Evolutionary conservation across 1,140 invertebrate genomes (phyloP).

Genomic region (Camponotus vicinus): DNA sequence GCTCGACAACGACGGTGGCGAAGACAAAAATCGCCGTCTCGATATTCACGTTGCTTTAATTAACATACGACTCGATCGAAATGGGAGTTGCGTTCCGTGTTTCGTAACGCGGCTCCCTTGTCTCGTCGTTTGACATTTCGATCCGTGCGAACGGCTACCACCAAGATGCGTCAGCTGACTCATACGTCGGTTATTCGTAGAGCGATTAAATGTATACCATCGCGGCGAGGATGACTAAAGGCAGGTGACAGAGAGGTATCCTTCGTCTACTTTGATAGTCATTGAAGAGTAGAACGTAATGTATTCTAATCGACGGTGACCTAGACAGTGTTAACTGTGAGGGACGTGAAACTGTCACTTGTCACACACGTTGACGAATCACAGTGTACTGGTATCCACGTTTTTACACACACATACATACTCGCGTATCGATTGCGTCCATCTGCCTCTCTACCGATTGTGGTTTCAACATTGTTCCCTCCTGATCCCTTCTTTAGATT

Average conservation of each 20-base stretch:
- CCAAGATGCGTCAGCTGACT: constrained; percentile 3
- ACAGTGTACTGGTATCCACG: not conserved
- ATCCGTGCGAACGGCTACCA: constrained; percentile 40
- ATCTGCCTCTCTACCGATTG: not conserved
- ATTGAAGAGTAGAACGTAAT: not conserved
- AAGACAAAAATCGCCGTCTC: constrained; percentile 62
- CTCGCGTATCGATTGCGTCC: not conserved
- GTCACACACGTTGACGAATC: not conserved
- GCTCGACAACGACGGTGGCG: not conserved
- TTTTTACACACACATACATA: not conserved
- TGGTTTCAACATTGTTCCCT: constrained; percentile 11
- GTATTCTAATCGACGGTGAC: not conserved
- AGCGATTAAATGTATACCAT: constrained; percentile 11
- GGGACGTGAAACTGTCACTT: not conserved
- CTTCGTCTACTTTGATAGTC: not conserved
- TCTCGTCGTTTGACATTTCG: constrained; percentile 52
- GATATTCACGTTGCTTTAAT: constrained; percentile 66
- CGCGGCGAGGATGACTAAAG: constrained; percentile 43
- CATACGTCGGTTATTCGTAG: constrained; percentile 1
- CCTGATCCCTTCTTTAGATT: constrained; percentile 1
- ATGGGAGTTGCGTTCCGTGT: constrained; percentile 21
- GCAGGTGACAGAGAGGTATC: not conserved
- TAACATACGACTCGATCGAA: constrained; percentile 71
- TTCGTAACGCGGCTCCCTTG: constrained; percentile 49
- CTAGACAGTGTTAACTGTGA: not conserved